phyloP scores from a whole-genome alignment of 2,888 invertebrate genomes.

The Tryphoninae sp. region DNA sequence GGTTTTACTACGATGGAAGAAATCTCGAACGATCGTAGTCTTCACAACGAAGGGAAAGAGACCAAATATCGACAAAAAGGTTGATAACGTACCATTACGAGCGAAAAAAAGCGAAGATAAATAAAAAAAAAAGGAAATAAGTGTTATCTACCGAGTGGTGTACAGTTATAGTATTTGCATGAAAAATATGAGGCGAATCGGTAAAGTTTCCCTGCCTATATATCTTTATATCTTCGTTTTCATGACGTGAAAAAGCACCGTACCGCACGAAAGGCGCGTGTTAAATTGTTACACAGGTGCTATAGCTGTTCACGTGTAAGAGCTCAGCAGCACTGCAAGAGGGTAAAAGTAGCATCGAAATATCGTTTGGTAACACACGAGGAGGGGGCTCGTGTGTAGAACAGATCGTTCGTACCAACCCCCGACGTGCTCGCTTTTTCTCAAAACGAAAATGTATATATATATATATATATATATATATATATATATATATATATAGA shows the following conservation, averaged over 20 bases:
- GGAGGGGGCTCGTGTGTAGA: constrained; percentile 56
- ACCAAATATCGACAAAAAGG: constrained; percentile 13
- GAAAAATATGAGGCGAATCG: constrained; percentile 15
- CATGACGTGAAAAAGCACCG: constrained; percentile 55
- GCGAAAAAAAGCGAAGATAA: not conserved
- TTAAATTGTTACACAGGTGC: constrained; percentile 28
- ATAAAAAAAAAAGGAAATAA: constrained; percentile 15
- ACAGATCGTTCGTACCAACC: constrained; percentile 66
- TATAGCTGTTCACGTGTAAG: constrained; percentile 5
- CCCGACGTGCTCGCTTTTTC: constrained; percentile 53
- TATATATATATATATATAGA: not conserved
- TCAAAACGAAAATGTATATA: constrained; percentile 27
- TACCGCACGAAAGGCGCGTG: constrained; percentile 60
- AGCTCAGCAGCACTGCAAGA: constrained; percentile 1
- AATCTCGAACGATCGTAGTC: constrained; percentile 7
- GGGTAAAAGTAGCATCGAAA: constrained; percentile 49
- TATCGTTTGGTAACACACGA: constrained; percentile 54
- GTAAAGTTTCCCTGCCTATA: not conserved
- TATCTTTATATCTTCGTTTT: constrained; percentile 42
- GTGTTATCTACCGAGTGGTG: constrained; percentile 1
- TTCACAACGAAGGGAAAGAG: constrained; percentile 5
- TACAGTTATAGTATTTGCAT: constrained; percentile 11
- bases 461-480: not conserved
- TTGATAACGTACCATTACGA: constrained; percentile 50
- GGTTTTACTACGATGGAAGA: constrained; percentile 11